phyloP scores from a whole-genome alignment of 35 echinoderm and acorn worm genomes.

The Holothuria glaberrima region DNA sequence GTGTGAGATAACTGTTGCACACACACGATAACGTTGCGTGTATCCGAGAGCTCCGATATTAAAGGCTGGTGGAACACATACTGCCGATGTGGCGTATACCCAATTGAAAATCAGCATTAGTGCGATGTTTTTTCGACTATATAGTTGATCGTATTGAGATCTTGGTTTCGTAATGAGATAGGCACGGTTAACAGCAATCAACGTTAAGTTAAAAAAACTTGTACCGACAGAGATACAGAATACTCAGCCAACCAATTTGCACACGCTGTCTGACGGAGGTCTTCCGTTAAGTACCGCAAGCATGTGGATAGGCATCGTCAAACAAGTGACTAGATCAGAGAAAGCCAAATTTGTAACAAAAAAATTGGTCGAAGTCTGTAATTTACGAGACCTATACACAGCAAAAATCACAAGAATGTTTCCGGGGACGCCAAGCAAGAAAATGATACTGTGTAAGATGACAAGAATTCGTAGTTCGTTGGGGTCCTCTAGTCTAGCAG shows the following conservation, averaged over 20 bases:
- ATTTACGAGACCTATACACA: slow-evolving; percentile 21
- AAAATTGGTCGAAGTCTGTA: slow-evolving; percentile 62
- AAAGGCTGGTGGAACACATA: slow-evolving; percentile 3
- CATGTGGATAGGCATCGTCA: neutral
- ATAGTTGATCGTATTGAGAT: neutral
- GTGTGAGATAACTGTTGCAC: neutral
- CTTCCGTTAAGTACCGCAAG: neutral
- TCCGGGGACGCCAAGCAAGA: slow-evolving; percentile 57
- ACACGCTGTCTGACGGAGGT: slow-evolving; percentile 14
- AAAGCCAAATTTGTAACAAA: slow-evolving; percentile 23
- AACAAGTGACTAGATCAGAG: neutral
- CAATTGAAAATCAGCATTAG: neutral
- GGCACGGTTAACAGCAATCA: slow-evolving; percentile 69
- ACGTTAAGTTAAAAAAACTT: slow-evolving; percentile 42
- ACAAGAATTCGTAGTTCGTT: neutral
- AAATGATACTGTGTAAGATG: slow-evolving; percentile 7
- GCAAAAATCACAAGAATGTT: slow-evolving; percentile 70
- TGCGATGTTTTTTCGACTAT: neutral
- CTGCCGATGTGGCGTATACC: neutral
- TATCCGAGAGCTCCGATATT: neutral
- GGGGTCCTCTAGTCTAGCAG: too few relatives aligned
- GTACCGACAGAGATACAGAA: slow-evolving; percentile 37
- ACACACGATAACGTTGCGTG: neutral
- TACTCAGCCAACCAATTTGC: slow-evolving; percentile 41
- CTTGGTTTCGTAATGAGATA: slow-evolving; percentile 61